Evolutionary conservation across 2,797 vertebrate genomes (phyloP), one percentile per base, ranked within the genome.

Genomic region (Falco cherrug): DNA sequence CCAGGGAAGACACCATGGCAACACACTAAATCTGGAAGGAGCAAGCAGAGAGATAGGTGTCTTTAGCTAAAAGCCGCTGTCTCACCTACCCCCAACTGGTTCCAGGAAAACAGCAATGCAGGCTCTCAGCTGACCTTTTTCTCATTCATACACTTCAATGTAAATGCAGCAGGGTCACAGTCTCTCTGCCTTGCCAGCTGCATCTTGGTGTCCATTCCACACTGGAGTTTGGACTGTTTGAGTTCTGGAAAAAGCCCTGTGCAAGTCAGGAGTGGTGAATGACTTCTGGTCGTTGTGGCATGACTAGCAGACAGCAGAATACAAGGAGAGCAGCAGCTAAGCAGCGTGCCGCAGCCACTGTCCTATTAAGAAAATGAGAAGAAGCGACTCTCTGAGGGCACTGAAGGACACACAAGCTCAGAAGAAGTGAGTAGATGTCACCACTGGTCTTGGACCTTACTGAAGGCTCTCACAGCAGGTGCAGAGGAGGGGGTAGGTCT

Each of bases 251-350:
- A 47, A 57, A 80, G 45, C 18, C 15, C 45, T 57, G 35, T 39
- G 17, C 0, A 0, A 33, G 47, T 59, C n/a, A 31, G 5, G 9
- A 53, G 15, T 2, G 0, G 19, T 43, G 39, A 78, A 61, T 25
- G 60, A 37, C 16, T 54, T 67, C 16, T 77, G 59, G 26, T 43
- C 19, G 13, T 21, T 29, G 31, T 65, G 5, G 5, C 1, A 1
- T 28, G 51, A 28, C 9, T 35, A 57, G 28, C 4, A 70, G 48
- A 29, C 37, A 57, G 25, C 18, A 85, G 16, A 47, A 17, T 6
- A 9, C 33, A 71, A 54, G 31, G 57, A 70, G 31, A 48, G 14
- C 31, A 76, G 57, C 13, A 48, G 22, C 11, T 33, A 59, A 76
- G 22, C 17, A 54, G n/a, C 3, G 5, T 47, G 39, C 19, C 22